Conservation (phyloP, 1,140 invertebrate genomes). For the Rhizoglyphus robini region DNA sequence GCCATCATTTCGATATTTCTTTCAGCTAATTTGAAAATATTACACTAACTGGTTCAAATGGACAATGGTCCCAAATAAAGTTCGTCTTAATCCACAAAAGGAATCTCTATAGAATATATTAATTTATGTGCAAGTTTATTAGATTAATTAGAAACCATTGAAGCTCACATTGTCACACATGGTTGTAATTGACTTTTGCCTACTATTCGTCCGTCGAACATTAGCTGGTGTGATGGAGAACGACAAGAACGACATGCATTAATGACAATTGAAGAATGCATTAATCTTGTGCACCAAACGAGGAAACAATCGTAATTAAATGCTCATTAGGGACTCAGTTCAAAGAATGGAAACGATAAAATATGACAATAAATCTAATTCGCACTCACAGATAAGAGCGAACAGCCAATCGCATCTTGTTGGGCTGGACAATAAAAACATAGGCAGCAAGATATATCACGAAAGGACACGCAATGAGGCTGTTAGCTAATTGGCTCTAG, state of each 20-base stretch:
- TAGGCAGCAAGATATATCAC: slow-evolving; percentile 1
- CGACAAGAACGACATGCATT: background rate
- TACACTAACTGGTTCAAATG: too few relatives aligned
- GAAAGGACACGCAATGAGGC: background rate
- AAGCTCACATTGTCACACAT: too few relatives aligned
- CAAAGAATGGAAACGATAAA: background rate
- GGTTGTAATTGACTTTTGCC: too few relatives aligned
- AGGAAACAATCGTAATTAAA: slow-evolving; percentile 5
- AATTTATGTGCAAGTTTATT: too few relatives aligned
- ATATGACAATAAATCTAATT: slow-evolving; percentile 8
- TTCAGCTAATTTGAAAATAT: too few relatives aligned
- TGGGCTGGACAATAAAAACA: background rate
- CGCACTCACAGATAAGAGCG: slow-evolving; percentile 13
- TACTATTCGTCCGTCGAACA: too few relatives aligned
- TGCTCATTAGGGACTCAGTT: background rate
- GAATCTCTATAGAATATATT: too few relatives aligned
- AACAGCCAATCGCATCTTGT: background rate
- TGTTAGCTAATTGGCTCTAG: background rate
- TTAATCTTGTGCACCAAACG: background rate
- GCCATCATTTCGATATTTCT: too few relatives aligned
- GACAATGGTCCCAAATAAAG: too few relatives aligned
- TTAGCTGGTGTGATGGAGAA: too few relatives aligned
- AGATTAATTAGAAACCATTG: too few relatives aligned
- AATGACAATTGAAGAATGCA: background rate
- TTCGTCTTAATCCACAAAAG: too few relatives aligned